Conservation (phyloP, 2,888 invertebrate genomes). For the Phengaris arion region DNA sequence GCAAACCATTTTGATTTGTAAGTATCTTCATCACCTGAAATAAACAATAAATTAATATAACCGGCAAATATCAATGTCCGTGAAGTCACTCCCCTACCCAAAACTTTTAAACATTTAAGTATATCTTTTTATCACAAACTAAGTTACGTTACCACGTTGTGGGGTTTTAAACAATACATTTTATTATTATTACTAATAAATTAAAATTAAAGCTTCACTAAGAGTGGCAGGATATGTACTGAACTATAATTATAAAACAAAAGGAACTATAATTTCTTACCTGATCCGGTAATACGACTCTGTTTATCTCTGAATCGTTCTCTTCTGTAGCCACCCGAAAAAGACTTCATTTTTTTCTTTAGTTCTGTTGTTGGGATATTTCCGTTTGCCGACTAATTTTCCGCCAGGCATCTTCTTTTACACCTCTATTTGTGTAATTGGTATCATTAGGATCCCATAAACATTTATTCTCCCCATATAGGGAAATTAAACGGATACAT, state of each 20-base stretch:
- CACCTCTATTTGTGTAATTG: constrained; percentile 42
- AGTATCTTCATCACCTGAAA: background rate
- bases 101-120: no score
- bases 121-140: no score
- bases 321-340: constrained; percentile 16
- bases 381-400: constrained; percentile 33
- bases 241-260: no score
- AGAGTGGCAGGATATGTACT: no score
- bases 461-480: constrained; percentile 34
- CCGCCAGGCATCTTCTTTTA: constrained; percentile 44
- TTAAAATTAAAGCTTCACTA: background rate
- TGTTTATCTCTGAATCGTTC: constrained; percentile 28
- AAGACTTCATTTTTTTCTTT: constrained; percentile 34
- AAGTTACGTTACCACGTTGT: no score
- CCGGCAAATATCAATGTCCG: constrained; percentile 4
- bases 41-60: constrained; percentile 8
- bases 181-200: background rate
- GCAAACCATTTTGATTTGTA: constrained; percentile 24
- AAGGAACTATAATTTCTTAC: background rate
- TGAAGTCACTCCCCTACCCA: constrained; percentile 5
- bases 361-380: constrained; percentile 29
- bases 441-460: constrained; percentile 43
- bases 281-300: constrained; percentile 26
- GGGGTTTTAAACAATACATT: background rate
- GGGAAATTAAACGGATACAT: constrained; percentile 9